Evolutionary conservation across 1,140 invertebrate species (phyloP).

Genomic region (Zaprionus capensis): DNA sequence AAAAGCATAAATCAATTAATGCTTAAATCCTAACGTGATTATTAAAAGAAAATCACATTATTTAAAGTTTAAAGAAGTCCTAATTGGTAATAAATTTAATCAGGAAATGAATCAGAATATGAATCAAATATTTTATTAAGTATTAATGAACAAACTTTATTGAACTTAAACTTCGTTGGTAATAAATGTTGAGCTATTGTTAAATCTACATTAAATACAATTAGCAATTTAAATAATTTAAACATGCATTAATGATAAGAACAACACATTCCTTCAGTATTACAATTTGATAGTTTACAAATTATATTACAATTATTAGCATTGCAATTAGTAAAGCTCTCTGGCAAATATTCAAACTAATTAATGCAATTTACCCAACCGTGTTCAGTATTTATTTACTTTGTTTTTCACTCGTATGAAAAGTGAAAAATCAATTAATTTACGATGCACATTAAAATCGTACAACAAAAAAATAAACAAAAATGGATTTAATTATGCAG

Average conservation of each 20-base stretch:
- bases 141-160: no score
- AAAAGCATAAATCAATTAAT: no score
- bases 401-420: not conserved
- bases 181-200: not conserved
- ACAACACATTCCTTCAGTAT: not conserved
- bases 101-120: no score
- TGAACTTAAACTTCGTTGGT: no score
- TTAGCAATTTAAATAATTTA: not conserved
- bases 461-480: constrained; percentile 9
- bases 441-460: constrained; percentile 1
- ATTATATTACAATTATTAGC: not conserved
- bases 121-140: no score
- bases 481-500: constrained; percentile 22
- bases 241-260: no score
- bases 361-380: not conserved
- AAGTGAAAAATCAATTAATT: constrained; percentile 21
- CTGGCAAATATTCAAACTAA: not conserved
- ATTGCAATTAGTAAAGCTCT: not conserved
- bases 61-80: no score
- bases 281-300: not conserved
- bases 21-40: no score
- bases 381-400: not conserved
- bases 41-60: no score
- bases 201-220: not conserved
- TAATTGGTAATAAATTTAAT: no score